Evolutionary conservation across 1,140 invertebrate species (phyloP).

Genomic region (Helicorthomorpha holstii): DNA sequence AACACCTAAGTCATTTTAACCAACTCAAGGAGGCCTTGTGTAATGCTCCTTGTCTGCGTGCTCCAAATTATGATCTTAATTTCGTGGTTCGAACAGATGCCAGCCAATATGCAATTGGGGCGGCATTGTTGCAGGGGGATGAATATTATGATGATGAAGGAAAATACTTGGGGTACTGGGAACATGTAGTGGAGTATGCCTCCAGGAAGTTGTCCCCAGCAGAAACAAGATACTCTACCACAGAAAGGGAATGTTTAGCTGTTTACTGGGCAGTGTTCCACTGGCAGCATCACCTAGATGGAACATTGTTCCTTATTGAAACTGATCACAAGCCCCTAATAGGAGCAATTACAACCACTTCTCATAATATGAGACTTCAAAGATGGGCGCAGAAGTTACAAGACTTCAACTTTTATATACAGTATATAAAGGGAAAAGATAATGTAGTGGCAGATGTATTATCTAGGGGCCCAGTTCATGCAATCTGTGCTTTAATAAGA

Average conservation of each 20-base stretch:
- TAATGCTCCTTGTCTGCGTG: background rate
- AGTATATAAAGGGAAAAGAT: background rate
- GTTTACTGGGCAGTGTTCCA: background rate
- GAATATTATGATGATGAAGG: too few relatives aligned
- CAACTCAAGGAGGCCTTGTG: background rate
- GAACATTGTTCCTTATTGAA: background rate
- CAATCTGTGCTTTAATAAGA: too few relatives aligned
- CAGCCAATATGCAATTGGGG: background rate
- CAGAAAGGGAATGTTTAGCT: background rate
- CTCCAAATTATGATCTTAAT: background rate
- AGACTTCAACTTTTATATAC: background rate
- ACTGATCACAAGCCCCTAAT: background rate
- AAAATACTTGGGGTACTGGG: background rate
- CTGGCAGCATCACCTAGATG: background rate
- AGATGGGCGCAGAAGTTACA: background rate
- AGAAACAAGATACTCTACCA: background rate
- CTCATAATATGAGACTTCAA: background rate
- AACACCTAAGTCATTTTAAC: background rate
- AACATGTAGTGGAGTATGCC: background rate
- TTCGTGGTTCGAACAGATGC: background rate
- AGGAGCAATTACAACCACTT: background rate
- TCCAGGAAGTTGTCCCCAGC: background rate
- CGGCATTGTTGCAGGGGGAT: background rate
- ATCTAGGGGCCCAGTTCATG: too few relatives aligned
- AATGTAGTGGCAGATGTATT: background rate